These are phyloP conservation scores for Accipiter virgatus DNA, from an alignment of 2,113 vertebrate genomes.

Conservation along the genomic window DNA sequence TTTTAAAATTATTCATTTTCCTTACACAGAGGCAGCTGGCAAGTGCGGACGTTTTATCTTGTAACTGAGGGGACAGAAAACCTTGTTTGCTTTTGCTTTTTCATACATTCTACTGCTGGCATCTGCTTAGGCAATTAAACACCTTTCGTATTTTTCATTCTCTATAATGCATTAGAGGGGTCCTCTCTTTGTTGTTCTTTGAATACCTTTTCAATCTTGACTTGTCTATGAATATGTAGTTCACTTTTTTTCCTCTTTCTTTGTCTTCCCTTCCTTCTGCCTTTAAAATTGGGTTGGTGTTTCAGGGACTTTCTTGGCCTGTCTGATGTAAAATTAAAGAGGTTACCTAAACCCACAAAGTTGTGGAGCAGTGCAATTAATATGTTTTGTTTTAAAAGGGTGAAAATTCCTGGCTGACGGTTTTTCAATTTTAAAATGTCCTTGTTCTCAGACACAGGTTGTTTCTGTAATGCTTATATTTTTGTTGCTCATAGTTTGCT, in stretches of 20 bases:
- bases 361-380: not conserved
- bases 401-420: not conserved
- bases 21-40: not conserved
- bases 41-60: not conserved
- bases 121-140: slow-evolving; percentile 11
- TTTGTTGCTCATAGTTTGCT: not conserved
- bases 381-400: not conserved
- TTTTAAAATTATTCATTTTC: not conserved
- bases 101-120: not conserved
- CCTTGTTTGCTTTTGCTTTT: not conserved
- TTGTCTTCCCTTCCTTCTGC: not conserved
- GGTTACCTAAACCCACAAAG: not conserved
- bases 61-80: not conserved
- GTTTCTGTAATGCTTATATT: not conserved
- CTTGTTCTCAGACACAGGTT: not conserved
- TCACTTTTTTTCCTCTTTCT: not conserved
- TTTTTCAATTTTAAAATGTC: not conserved
- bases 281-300: not conserved
- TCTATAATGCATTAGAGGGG: not conserved
- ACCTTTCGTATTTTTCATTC: not conserved
- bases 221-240: not conserved
- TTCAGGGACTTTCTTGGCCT: not conserved
- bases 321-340: not conserved
- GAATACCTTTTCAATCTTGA: not conserved
- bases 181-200: not conserved